phyloP scores from a whole-genome alignment of 2,113 vertebrate genomes.

The Corynorhinus townsendii region DNA sequence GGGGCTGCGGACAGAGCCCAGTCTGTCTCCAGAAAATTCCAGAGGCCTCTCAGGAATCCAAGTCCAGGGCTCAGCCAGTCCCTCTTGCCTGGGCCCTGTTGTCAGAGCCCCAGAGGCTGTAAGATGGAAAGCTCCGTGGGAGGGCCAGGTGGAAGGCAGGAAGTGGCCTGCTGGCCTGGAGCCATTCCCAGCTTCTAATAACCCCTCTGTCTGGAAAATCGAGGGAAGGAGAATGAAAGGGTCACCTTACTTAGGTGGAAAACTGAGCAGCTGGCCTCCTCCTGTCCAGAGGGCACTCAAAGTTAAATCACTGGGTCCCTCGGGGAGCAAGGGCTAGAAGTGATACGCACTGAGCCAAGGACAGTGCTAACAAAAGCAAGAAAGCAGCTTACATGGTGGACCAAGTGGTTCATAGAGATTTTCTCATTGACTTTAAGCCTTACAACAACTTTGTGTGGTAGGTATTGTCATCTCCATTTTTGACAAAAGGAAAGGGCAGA shows the following conservation, averaged over 20 bases:
- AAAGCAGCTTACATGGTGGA: not conserved
- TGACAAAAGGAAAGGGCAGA: not conserved
- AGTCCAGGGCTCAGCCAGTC: slow-evolving; percentile 65
- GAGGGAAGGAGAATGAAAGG: slow-evolving; percentile 38
- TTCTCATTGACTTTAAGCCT: slow-evolving; percentile 13
- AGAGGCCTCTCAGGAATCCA: slow-evolving; percentile 79
- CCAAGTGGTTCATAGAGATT: not conserved
- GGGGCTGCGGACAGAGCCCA: slow-evolving; percentile 78
- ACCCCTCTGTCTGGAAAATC: slow-evolving; percentile 50
- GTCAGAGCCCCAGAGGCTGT: slow-evolving; percentile 70
- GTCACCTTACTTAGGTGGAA: not conserved
- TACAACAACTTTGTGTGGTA: not conserved
- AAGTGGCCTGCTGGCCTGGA: slow-evolving; percentile 70
- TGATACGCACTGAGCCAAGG: not conserved
- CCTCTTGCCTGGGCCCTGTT: slow-evolving; percentile 68
- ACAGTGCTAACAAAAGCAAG: not conserved
- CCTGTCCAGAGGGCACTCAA: not conserved
- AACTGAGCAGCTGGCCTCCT: not conserved
- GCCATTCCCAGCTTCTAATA: slow-evolving; percentile 64
- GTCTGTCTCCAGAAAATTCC: slow-evolving; percentile 82
- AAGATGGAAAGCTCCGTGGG: slow-evolving; percentile 74
- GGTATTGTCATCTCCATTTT: not conserved
- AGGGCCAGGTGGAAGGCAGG: slow-evolving; percentile 76
- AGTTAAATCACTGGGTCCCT: not conserved
- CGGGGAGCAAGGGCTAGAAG: not conserved